Evolutionary conservation across 2,888 invertebrate genomes (phyloP).

Genomic region (Cylloceria caligata): DNA sequence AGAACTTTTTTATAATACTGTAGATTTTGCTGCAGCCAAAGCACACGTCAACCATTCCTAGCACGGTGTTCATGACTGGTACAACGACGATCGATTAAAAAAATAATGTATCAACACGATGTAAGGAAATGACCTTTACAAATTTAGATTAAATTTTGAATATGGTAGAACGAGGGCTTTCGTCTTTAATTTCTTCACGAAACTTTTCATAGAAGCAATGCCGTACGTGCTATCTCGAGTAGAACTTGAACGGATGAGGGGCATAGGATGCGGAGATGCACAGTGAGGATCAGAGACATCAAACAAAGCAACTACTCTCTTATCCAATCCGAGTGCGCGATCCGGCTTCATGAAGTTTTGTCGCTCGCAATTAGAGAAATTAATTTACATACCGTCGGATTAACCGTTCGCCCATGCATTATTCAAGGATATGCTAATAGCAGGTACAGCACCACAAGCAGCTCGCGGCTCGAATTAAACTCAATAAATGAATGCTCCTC

Average conservation of each 20-base stretch:
- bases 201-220: constrained; percentile 17
- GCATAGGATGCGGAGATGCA: constrained; percentile 4
- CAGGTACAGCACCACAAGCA: constrained; percentile 41
- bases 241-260: background rate
- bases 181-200: constrained; percentile 10
- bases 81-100: no score
- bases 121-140: background rate
- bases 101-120: background rate
- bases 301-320: constrained; percentile 5
- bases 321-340: constrained; percentile 42
- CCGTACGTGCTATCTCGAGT: constrained; percentile 7
- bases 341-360: constrained; percentile 75
- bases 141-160: constrained; percentile 25
- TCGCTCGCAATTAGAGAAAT: constrained; percentile 82
- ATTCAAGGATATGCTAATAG: constrained; percentile 82
- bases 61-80: no score
- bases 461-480: constrained; percentile 71
- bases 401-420: constrained; percentile 82
- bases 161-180: background rate
- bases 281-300: constrained; percentile 32
- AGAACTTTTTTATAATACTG: no score
- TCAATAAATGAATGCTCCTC: constrained; percentile 75
- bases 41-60: no score
- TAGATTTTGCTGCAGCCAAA: no score
- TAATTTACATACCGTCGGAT: constrained; percentile 83